Evolutionary conservation across 2,888 invertebrate genomes (phyloP).

Genomic region (Acanthoscelides obtectus): DNA sequence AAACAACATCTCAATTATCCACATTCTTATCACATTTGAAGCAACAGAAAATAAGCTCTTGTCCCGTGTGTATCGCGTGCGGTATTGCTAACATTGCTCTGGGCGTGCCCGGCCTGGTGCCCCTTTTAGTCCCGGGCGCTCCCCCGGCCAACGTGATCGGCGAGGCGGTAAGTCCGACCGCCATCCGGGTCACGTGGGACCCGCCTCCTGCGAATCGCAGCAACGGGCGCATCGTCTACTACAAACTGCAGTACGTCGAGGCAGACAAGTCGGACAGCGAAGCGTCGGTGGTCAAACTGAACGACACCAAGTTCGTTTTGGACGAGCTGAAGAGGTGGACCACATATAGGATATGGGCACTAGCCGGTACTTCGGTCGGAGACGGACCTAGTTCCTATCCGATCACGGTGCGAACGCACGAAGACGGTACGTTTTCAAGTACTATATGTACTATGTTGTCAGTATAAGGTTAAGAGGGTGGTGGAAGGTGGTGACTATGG

Average conservation of each 20-base stretch:
- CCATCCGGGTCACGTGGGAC: slow-evolving; percentile 86
- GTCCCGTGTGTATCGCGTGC: neutral
- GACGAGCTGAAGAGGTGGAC: slow-evolving; percentile 93
- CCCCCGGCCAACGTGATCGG: slow-evolving; percentile 93
- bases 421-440: slow-evolving; percentile 98
- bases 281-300: slow-evolving; percentile 74
- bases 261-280: slow-evolving; percentile 80
- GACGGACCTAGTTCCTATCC: slow-evolving; percentile 92
- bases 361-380: slow-evolving; percentile 94
- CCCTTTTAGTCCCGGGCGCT: slow-evolving; percentile 92
- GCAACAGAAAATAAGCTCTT: neutral
- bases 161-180: slow-evolving; percentile 81
- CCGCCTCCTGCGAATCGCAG: slow-evolving; percentile 88
- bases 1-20: too few species aligned
- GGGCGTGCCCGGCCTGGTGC: slow-evolving; percentile 28
- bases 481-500: too few species aligned
- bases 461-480: too few species aligned
- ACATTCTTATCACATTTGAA: too few species aligned
- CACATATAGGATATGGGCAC: slow-evolving; percentile 93
- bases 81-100: slow-evolving; percentile 1
- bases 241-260: slow-evolving; percentile 89
- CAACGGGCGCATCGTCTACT: slow-evolving; percentile 91
- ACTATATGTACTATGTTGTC: too few species aligned
- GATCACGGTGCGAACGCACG: slow-evolving; percentile 89
- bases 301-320: slow-evolving; percentile 74